Evolutionary conservation across 2,888 invertebrate genomes (phyloP).

Genomic region (Leptinotarsa juncta): DNA sequence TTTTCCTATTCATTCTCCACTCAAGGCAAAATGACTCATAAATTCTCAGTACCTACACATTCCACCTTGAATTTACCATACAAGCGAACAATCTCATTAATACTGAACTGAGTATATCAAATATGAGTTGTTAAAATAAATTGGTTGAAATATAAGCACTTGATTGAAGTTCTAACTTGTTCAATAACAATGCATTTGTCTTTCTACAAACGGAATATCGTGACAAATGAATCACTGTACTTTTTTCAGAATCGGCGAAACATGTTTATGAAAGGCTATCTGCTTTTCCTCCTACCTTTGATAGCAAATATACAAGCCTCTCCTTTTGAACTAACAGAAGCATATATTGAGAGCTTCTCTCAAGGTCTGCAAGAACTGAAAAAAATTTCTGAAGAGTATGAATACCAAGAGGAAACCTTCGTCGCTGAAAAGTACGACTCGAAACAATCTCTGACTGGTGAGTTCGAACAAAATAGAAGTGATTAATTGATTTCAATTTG

Average conservation of each 20-base stretch:
- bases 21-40: conserved; percentile 13
- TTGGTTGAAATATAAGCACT: neutral
- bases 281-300: conserved; percentile 29
- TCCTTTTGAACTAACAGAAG: conserved; percentile 58
- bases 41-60: neutral
- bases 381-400: conserved; percentile 44
- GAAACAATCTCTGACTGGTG: conserved; percentile 51
- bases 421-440: conserved; percentile 49
- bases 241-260: neutral
- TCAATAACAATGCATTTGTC: no score
- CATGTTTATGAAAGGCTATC: conserved; percentile 20
- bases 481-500: neutral
- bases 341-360: conserved; percentile 56
- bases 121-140: neutral
- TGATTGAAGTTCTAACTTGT: no score
- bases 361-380: conserved; percentile 56
- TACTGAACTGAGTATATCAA: neutral
- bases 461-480: neutral
- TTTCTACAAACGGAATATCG: neutral
- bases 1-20: conserved; percentile 8
- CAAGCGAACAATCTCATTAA: neutral
- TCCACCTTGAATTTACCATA: conserved; percentile 10
- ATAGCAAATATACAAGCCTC: conserved; percentile 37
- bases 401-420: conserved; percentile 50
- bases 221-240: neutral